phyloP scores from a whole-genome alignment of 1,140 invertebrate genomes.

The Paralvinella palmiformis region DNA sequence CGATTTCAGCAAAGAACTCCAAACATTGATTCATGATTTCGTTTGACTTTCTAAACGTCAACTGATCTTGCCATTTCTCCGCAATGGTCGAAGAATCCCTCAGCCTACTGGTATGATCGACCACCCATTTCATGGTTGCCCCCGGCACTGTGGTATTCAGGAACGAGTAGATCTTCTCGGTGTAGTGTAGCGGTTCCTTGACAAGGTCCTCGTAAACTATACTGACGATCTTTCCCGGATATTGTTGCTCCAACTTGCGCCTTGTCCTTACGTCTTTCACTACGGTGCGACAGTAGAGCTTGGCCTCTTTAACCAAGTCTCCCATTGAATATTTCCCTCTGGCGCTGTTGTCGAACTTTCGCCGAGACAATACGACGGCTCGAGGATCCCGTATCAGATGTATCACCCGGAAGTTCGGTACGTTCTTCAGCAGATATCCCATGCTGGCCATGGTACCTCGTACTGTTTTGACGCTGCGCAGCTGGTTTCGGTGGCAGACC shows the following conservation, averaged over 20 bases:
- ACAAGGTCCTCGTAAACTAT: conserved; percentile 11
- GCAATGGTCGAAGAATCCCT: background rate
- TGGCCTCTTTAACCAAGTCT: background rate
- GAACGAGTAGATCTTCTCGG: background rate
- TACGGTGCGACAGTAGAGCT: conserved; percentile 2
- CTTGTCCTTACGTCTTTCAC: conserved; percentile 1
- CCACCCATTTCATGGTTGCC: background rate
- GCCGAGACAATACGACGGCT: conserved; percentile 1
- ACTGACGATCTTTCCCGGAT: background rate
- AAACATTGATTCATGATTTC: background rate
- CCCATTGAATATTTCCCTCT: too few relatives aligned
- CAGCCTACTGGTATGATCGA: background rate
- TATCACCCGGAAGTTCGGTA: conserved; percentile 12
- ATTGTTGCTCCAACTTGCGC: background rate
- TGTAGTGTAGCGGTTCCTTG: background rate
- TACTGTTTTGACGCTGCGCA: conserved; percentile 6
- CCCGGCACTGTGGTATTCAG: background rate
- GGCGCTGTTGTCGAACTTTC: background rate
- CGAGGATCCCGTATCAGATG: conserved; percentile 16
- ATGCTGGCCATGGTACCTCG: background rate
- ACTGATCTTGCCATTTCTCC: background rate
- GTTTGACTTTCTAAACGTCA: background rate
- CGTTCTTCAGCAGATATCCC: background rate
- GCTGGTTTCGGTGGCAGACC: too few relatives aligned
- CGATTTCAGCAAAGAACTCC: background rate